A percentile compares a stretch with the other conserved stretches of the same genome.
phyloP scores from a whole-genome alignment of 2,888 invertebrate species.

The Onchidella celtica region DNA sequence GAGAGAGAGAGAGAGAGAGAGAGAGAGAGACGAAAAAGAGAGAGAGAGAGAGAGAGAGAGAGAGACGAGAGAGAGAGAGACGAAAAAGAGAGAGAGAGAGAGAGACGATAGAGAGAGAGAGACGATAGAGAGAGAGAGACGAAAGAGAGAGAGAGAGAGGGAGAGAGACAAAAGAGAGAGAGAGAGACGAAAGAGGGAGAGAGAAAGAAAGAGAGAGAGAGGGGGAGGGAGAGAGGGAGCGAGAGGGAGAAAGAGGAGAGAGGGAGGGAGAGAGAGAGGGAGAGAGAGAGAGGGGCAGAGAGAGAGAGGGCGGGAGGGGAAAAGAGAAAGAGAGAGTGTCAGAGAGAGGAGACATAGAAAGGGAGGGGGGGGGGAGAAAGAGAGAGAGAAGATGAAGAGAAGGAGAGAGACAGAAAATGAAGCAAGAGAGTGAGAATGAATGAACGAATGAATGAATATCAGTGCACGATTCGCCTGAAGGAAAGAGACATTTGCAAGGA shows the following conservation, averaged over 20 bases:
- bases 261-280: constrained; percentile 12
- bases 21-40: constrained; percentile 9
- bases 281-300: neutral
- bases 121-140: too few relatives aligned
- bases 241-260: neutral
- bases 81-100: neutral
- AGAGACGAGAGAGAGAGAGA: too few relatives aligned
- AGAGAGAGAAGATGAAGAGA: neutral
- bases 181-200: neutral
- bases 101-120: neutral
- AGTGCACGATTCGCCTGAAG: too few relatives aligned
- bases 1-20: constrained; percentile 24
- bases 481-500: too few relatives aligned
- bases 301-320: neutral
- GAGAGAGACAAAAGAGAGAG: neutral
- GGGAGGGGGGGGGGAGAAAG: neutral
- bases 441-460: too few relatives aligned
- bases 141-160: neutral
- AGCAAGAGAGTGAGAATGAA: neutral
- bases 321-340: neutral
- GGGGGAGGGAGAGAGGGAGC: too few relatives aligned
- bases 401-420: neutral
- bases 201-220: constrained; percentile 36
- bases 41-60: constrained; percentile 83
- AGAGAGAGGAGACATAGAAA: neutral